phyloP scores from a whole-genome alignment of 2,113 vertebrate species.

The Panthera leo region DNA sequence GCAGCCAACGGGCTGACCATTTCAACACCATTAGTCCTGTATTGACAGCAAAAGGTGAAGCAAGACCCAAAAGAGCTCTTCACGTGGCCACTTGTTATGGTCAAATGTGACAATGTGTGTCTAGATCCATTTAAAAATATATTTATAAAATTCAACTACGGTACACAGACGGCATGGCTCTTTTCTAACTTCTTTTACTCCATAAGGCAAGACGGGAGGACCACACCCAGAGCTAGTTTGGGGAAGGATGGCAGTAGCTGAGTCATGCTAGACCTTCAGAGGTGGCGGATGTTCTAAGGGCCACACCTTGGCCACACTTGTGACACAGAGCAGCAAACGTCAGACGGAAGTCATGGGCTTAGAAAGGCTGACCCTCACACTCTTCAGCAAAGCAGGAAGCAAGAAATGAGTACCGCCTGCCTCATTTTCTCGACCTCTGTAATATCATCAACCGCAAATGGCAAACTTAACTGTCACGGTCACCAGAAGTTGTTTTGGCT shows the following conservation, averaged over 20 bases:
- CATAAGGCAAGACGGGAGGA: neutral
- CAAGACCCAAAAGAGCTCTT: neutral
- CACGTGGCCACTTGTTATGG: neutral
- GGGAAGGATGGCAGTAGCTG: neutral
- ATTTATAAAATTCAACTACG: neutral
- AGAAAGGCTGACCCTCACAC: neutral
- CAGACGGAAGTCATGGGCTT: neutral
- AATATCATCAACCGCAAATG: slow-evolving; percentile 36
- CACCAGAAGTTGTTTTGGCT: slow-evolving; percentile 23
- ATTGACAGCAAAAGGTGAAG: neutral
- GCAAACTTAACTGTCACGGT: neutral
- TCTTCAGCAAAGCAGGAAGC: slow-evolving; percentile 51
- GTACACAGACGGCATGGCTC: neutral
- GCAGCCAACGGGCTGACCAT: neutral
- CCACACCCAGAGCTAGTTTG: neutral
- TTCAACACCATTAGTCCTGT: neutral
- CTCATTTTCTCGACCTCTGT: neutral
- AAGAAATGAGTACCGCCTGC: slow-evolving; percentile 22
- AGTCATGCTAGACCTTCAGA: neutral
- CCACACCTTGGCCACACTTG: neutral
- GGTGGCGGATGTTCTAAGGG: accelerated
- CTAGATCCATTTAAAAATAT: neutral
- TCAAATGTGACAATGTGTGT: neutral
- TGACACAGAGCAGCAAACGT: neutral
- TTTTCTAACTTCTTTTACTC: neutral